Conservation (phyloP, 2,113 vertebrate species). For the Pedetes capensis region DNA sequence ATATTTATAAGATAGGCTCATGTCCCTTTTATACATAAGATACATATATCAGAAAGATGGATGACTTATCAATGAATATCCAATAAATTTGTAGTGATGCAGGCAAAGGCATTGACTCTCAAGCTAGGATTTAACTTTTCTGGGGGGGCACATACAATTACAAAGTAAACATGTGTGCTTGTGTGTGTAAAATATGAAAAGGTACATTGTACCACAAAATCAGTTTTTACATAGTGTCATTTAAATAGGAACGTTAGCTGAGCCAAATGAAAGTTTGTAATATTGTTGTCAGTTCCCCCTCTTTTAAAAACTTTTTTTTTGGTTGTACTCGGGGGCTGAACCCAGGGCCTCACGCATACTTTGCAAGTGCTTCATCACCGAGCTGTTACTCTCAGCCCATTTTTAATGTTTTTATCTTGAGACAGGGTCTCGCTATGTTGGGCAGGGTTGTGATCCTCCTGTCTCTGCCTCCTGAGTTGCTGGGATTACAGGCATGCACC, state of each 20-base stretch:
- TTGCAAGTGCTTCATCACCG: no score
- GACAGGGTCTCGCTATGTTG: no score
- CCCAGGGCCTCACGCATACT: no score
- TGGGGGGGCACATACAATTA: constrained; percentile 2
- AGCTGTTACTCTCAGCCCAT: no score
- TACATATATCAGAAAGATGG: background rate
- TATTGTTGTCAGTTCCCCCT: no score
- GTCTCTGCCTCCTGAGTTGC: no score
- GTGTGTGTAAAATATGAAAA: background rate
- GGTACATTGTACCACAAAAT: background rate
- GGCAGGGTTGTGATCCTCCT: no score
- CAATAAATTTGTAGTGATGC: background rate
- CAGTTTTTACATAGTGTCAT: background rate
- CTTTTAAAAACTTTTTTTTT: no score
- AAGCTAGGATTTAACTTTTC: constrained; percentile 2
- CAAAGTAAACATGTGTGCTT: background rate
- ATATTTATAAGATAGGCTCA: background rate
- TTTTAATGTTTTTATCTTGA: no score
- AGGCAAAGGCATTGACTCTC: background rate
- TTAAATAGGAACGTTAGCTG: background rate
- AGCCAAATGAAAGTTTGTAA: constrained; percentile 1
- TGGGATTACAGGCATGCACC: no score
- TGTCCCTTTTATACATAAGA: background rate
- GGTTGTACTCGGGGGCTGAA: no score
- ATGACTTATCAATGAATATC: constrained; percentile 23